phyloP scores from a whole-genome alignment of 2,888 invertebrate genomes.

The Leptopilina syphax region DNA sequence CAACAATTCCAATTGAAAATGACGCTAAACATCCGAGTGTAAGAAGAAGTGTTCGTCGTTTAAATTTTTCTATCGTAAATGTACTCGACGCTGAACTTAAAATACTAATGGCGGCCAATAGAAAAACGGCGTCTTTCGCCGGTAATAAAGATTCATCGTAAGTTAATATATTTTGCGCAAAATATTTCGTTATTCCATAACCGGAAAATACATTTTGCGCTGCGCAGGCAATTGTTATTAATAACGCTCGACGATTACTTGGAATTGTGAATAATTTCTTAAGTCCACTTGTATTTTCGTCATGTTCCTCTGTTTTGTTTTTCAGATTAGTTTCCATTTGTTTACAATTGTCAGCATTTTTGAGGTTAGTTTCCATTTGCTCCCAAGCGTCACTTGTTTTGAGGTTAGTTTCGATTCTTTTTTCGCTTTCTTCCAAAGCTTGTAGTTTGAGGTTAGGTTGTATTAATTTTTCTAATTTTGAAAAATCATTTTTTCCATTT shows the following conservation, averaged over 20 bases:
- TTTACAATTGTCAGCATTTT: neutral
- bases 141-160: neutral
- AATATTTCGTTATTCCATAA: neutral
- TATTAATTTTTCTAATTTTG: neutral
- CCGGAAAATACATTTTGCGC: slow-evolving; percentile 9
- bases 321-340: neutral
- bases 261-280: neutral
- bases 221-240: neutral
- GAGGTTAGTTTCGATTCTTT: too few species aligned
- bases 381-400: too few species aligned
- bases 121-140: neutral
- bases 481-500: neutral
- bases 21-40: slow-evolving; percentile 81
- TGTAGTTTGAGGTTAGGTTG: too few species aligned
- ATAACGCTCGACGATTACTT: slow-evolving; percentile 18
- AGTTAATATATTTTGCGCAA: neutral
- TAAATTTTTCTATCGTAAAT: slow-evolving; percentile 5
- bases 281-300: neutral
- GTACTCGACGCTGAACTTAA: neutral
- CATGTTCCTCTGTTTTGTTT: neutral
- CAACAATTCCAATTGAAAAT: slow-evolving; percentile 79
- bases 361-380: too few species aligned
- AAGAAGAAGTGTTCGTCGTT: slow-evolving; percentile 80
- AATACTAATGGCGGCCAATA: slow-evolving; percentile 7
- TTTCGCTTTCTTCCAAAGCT: too few species aligned